phyloP scores from a whole-genome alignment of 2,113 vertebrate genomes.

The Eulemur rufifrons region DNA sequence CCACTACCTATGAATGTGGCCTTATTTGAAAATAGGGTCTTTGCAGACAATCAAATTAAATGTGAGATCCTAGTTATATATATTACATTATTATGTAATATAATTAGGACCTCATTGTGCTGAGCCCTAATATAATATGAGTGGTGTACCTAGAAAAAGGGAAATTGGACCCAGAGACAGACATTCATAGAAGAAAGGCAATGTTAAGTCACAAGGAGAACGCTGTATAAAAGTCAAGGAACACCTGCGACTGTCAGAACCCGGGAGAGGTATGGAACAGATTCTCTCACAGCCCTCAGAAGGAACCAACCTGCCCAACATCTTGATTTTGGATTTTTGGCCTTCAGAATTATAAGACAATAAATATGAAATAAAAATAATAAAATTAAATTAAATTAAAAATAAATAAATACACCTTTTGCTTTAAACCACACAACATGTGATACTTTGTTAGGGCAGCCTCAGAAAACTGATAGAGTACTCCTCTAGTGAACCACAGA shows the following conservation, averaged over 20 bases:
- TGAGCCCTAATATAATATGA: not conserved
- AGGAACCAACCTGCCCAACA: not conserved
- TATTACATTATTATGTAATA: not conserved
- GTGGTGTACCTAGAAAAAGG: not conserved
- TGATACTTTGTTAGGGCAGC: not conserved
- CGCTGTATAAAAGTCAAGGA: not conserved
- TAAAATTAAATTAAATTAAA: too few species aligned
- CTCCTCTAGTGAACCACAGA: not conserved
- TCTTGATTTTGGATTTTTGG: not conserved
- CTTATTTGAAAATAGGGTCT: not conserved
- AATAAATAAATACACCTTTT: not conserved
- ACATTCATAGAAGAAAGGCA: not conserved
- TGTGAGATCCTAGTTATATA: not conserved
- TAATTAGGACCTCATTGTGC: not conserved
- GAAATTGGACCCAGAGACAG: not conserved
- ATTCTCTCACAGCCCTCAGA: not conserved
- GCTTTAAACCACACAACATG: not conserved
- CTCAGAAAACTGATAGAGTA: not conserved
- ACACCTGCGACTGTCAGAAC: not conserved
- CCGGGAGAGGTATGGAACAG: not conserved
- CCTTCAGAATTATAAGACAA: not conserved
- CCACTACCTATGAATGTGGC: not conserved
- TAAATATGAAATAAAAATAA: not conserved
- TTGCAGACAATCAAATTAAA: not conserved
- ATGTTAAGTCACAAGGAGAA: not conserved